Base-by-base conservation (phyloP, 2,113 vertebrate genomes). In the Verasper variegatus region DNA sequence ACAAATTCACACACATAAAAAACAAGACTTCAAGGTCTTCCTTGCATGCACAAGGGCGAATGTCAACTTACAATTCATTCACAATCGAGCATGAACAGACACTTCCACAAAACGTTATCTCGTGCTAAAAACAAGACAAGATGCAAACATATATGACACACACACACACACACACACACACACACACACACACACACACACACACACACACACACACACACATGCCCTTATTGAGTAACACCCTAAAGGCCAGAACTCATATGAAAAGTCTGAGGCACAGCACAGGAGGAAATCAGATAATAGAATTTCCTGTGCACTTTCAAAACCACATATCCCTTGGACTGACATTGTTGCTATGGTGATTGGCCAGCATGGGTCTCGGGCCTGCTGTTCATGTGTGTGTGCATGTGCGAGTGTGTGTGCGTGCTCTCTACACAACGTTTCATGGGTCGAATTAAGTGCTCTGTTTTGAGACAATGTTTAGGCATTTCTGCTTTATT, bases 301-400 rank as follows among this genome's bases (percentile, higher is more conserved):
- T 54, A 78, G 68, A 74, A 84, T 83, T 81, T 85, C 60, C 68
- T n/a, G 64, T 78, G 60, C 81, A 80, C 57, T 82, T 88, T 71
- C 59, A 69, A 83, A 80, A 73, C 61, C 70, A 82, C 58, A 80
- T 66, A 65, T 78, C 40, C 65, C 76, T 78, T 9, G 20, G 70
- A 82, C 54, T 42, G 58, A 72, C 75, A 84, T 74, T 78, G 81
- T 89, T 92, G 71, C 85, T 74, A 82, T 88, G 80, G 82, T 66
- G 82, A 89, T 86, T 14, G 84, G 74, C 70, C 72, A 72, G 76
- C 54, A 18, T 65, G 27, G 78, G 71, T 69, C 63, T 26, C 0
- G 5, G 35, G n/a, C n/a, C 21, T 58, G 40, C n/a, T 47, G 40
- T 11, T 15, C 59, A 23, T 55, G 54, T 37, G 20, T 68, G 57